Base-by-base conservation (phyloP, 2,113 vertebrate genomes). In the Stegastes partitus region DNA sequence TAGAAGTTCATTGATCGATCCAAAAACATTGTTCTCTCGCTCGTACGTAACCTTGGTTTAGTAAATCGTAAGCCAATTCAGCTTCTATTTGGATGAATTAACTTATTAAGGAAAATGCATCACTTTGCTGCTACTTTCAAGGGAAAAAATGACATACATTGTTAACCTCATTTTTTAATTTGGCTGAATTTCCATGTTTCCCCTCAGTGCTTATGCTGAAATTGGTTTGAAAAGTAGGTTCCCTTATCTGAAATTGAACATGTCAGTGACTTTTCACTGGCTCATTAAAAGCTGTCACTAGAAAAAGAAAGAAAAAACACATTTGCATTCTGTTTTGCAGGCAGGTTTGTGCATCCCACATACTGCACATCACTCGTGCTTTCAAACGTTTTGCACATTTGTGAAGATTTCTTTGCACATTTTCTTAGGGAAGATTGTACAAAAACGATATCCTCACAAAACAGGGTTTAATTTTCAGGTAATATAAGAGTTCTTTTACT, bases 191-290 rank as follows among this genome's bases (percentile, higher is more conserved):
- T 82, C 78, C 44, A 57, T 68, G 70, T 72, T 77, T 74, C 37
- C 16, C 37, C 53, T 59, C 21, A 26, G 79, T 85, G 80, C 42
- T 72, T 79, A 68, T 54, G 72, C 54, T 66, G 64, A 75, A 84
- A 88, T 87, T 75, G 64, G 62, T 83, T 87, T 79, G 37, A 85
- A 85, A 87, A 77, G 53, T 69, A 61, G 73, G 39, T 14, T n/a
- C 22, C 45, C 80, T 91, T 91, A 87, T 91, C 89, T 91, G 68
- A 86, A 89, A 91, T 64, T 75, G 72, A 85, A 82, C 66, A 75
- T 68, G 50, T 68, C 77, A 68, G 49, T 69, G 65, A 84, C 75
- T 83, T 90, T 87, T 78, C 64, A 82, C 45, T 34, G 47, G 51
- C n/a, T 86, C 28, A 1, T 80, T 71, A 78, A 87, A 83, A 71